Percentiles rank a stretch among this genome's conserved stretches.
These are phyloP conservation scores for Pionites leucogaster DNA, from an alignment of 2,113 vertebrate species.

Conservation along the genomic window DNA sequence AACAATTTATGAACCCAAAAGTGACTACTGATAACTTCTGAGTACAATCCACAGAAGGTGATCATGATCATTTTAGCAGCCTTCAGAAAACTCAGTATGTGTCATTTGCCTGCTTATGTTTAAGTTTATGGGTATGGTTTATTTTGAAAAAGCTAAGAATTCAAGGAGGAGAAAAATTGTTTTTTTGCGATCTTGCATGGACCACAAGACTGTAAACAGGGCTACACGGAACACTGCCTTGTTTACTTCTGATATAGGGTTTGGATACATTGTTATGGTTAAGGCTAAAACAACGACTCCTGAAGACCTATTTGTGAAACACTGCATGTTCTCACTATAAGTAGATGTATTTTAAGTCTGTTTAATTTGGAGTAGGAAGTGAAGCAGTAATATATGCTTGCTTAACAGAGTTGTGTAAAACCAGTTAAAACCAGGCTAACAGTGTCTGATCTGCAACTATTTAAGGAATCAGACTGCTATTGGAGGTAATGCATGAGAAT, in stretches of 20 bases:
- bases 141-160: not conserved
- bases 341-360: fast-evolving
- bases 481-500: not conserved
- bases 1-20: not conserved
- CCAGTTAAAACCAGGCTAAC: not conserved
- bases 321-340: not conserved
- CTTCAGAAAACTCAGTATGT: not conserved
- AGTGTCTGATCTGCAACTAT: not conserved
- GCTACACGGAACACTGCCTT: not conserved
- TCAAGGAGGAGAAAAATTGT: not conserved
- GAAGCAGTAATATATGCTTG: not conserved
- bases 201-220: not conserved
- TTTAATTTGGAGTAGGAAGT: not conserved
- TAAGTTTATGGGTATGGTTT: not conserved
- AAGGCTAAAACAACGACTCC: not conserved
- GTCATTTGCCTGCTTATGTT: not conserved
- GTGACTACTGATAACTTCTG: not conserved
- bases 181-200: not conserved
- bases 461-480: not conserved
- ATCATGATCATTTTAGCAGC: not conserved
- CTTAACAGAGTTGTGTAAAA: not conserved
- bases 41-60: not conserved
- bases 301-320: not conserved
- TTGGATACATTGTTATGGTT: not conserved
- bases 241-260: not conserved